phyloP scores from a whole-genome alignment of 2,797 vertebrate genomes.

The Coilia nasus region DNA sequence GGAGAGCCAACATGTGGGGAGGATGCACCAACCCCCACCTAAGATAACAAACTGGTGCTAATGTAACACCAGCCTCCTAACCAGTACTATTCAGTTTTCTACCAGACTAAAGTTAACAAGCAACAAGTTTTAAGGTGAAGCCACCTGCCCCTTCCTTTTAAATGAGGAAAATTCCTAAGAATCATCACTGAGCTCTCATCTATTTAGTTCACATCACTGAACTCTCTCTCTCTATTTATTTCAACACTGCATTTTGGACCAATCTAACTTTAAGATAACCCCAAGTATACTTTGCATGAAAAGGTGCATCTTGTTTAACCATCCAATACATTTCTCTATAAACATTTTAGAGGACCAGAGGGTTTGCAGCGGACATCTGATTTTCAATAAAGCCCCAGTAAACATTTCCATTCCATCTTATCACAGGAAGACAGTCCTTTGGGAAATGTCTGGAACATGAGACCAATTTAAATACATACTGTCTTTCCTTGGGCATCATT shows the following conservation, averaged over 20 bases:
- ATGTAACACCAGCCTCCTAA: not conserved
- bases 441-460: not conserved
- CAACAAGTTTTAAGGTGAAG: not conserved
- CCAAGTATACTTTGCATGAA: not conserved
- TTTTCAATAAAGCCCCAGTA: not conserved
- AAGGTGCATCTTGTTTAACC: not conserved
- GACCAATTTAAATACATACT: not conserved
- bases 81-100: not conserved
- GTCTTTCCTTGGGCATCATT: constrained; percentile 37
- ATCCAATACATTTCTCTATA: not conserved
- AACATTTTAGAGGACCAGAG: not conserved
- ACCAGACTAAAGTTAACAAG: not conserved
- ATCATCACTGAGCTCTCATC: not conserved
- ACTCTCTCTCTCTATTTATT: not conserved
- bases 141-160: not conserved
- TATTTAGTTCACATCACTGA: not conserved
- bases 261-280: not conserved
- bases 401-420: not conserved
- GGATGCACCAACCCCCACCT: not conserved
- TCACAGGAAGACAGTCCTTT: not conserved
- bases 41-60: not conserved
- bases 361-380: not conserved
- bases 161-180: not conserved
- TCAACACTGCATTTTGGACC: not conserved
- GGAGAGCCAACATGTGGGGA: not conserved